Base-by-base conservation (phyloP, 2,113 vertebrate genomes). In the Cololabis saira region DNA sequence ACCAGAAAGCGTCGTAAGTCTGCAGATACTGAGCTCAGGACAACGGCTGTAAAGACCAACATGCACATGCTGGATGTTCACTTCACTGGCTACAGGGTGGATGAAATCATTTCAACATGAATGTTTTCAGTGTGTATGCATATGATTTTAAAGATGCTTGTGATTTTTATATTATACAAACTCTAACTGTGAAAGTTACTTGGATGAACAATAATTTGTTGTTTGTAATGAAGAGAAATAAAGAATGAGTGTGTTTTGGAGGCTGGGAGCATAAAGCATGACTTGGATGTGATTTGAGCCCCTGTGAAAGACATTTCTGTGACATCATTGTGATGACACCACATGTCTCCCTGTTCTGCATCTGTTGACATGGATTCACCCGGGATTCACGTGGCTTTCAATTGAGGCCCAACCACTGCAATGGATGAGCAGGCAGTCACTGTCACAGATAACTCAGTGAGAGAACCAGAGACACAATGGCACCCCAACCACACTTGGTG, bases 401-500 rank as follows among this genome's bases (percentile, higher is more conserved):
- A 70, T 67, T 42, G 60, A 67, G 44, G 50, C 54, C 56, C 56
- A 48, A 56, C 45, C 74, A 45, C 71, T 67, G 67, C 76, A 52
- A 55, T 8, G 56, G 69, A 83, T 58, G 61, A 78, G 76, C 78
- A 83, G 73, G 61, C 59, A 80, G 70, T 74, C 71, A 50, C 80
- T 78, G 77, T 85, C 84, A 87, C 86, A 74, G 86, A 80, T 68
- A 83, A 80, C 82, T 85, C 73, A 72, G 67, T 8, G 49, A 77
- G 60, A 72, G 63, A 63, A 1, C 24, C 41, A 61, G 68, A 71
- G 74, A 71, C 67, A 88, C 86, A 87, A 87, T 82, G 80, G 73
- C 75, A 67, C 67, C 85, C 24, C 87, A 78, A 59, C 75, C 55
- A 75, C 3, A 71, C 71, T 67, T 27, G 50, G 76, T 87, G 70